Evolutionary conservation across 2,797 vertebrate species (phyloP).

Genomic region (Echeneis naucrates): DNA sequence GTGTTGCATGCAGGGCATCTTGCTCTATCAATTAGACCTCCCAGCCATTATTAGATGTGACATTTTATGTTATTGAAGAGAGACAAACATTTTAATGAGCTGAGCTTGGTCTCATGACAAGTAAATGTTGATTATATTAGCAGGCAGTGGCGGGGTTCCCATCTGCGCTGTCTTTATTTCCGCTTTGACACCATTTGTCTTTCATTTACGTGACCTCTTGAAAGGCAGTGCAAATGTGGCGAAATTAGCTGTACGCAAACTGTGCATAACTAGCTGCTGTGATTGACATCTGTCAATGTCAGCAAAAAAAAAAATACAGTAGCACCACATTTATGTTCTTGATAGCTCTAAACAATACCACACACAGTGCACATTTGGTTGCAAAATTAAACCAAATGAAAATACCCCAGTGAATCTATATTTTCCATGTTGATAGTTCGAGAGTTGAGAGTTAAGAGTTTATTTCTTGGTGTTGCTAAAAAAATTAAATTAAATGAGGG

Average conservation of each 20-base stretch:
- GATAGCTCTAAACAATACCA: not conserved
- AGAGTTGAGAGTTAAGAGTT: slow-evolving; percentile 41
- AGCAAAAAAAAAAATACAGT: slow-evolving; percentile 32
- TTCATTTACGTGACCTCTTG: slow-evolving; percentile 1
- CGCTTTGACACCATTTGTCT: slow-evolving; percentile 35
- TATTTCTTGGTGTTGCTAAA: slow-evolving; percentile 37
- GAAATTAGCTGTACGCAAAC: not conserved
- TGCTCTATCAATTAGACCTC: slow-evolving; percentile 59
- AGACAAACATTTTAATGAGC: slow-evolving; percentile 60
- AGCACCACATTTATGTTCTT: not conserved
- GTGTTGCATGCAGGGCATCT: slow-evolving; percentile 45
- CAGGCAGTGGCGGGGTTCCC: slow-evolving; percentile 18
- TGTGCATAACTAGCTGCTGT: slow-evolving; percentile 5
- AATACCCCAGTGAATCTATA: slow-evolving; percentile 5
- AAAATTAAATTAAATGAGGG: slow-evolving; percentile 7
- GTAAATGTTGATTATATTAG: slow-evolving; percentile 41
- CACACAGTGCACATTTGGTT: not conserved
- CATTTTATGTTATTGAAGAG: slow-evolving; percentile 47
- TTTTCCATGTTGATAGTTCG: slow-evolving; percentile 11
- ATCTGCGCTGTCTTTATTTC: slow-evolving; percentile 24
- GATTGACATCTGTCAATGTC: slow-evolving; percentile 35
- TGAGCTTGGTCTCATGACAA: slow-evolving; percentile 1
- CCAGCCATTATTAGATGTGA: slow-evolving; percentile 41
- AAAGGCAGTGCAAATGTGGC: not conserved
- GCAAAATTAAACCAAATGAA: slow-evolving; percentile 2